phyloP scores from a whole-genome alignment of 2,113 vertebrate genomes.

The Bagarius yarrelli region DNA sequence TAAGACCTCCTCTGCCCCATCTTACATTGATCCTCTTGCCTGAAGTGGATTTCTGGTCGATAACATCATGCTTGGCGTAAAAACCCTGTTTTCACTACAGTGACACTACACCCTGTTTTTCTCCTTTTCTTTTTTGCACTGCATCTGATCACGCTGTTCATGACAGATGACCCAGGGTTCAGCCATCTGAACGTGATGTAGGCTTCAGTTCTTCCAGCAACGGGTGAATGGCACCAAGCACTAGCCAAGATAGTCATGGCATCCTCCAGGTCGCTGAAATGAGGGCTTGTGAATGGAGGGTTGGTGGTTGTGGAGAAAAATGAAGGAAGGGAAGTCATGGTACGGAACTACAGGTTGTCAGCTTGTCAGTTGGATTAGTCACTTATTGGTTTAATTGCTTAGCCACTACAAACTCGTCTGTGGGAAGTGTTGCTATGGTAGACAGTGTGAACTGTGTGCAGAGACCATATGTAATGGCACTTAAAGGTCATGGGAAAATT shows the following conservation, averaged over 20 bases:
- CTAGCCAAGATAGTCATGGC: conserved; percentile 13
- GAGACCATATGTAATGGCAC: conserved; percentile 73
- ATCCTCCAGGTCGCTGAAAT: conserved; percentile 21
- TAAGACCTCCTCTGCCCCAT: not conserved
- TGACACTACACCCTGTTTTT: not conserved
- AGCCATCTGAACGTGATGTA: conserved; percentile 16
- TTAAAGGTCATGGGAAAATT: conserved; percentile 54
- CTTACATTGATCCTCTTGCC: not conserved
- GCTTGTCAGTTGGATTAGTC: conserved; percentile 66
- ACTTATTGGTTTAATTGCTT: conserved; percentile 62
- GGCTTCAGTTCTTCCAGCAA: conserved; percentile 7
- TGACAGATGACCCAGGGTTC: conserved; percentile 37
- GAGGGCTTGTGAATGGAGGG: not conserved
- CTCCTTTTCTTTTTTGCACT: conserved; percentile 18
- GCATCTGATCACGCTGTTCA: conserved; percentile 17
- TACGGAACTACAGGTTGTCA: conserved; percentile 45
- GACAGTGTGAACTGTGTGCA: conserved; percentile 68
- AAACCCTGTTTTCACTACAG: conserved; percentile 18
- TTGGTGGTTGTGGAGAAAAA: not conserved
- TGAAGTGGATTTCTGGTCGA: conserved; percentile 15
- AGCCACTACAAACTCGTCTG: conserved; percentile 71
- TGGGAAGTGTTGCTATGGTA: conserved; percentile 76
- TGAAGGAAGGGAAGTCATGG: conserved; percentile 6
- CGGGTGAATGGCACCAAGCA: conserved; percentile 2
- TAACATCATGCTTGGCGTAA: conserved; percentile 28